These are phyloP conservation scores for Acrocephalus kingi DNA, from an alignment of 2,113 vertebrate genomes.

Conservation along the genomic window DNA sequence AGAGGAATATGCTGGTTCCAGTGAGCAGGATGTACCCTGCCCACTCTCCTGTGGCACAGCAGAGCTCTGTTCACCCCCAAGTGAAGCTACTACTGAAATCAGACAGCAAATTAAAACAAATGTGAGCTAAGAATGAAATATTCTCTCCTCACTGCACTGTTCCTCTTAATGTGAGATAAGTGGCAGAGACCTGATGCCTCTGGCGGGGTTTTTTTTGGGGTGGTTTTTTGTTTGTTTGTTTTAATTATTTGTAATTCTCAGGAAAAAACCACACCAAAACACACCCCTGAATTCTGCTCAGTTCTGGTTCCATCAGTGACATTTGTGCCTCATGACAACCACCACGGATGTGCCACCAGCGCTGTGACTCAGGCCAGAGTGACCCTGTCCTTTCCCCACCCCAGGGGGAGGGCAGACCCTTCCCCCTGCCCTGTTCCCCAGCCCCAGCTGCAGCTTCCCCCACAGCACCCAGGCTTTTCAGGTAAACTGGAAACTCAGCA, in stretches of 20 bases:
- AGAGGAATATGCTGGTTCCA: neutral
- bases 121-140: neutral
- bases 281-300: neutral
- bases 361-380: neutral
- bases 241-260: neutral
- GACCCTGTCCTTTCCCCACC: neutral
- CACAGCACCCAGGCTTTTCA: rapidly evolving
- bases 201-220: neutral
- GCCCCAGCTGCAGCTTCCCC: neutral
- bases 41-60: neutral
- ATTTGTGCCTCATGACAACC: neutral
- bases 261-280: neutral
- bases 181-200: neutral
- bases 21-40: neutral
- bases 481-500: neutral
- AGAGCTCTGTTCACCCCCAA: neutral
- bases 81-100: neutral
- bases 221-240: neutral
- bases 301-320: neutral
- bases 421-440: neutral
- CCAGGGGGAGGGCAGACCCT: neutral
- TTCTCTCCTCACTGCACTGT: neutral
- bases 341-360: neutral
- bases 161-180: neutral
- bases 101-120: neutral